Evolutionary conservation across 2,888 invertebrate genomes (phyloP).

Genomic region (Amphipyra tragopoginis): DNA sequence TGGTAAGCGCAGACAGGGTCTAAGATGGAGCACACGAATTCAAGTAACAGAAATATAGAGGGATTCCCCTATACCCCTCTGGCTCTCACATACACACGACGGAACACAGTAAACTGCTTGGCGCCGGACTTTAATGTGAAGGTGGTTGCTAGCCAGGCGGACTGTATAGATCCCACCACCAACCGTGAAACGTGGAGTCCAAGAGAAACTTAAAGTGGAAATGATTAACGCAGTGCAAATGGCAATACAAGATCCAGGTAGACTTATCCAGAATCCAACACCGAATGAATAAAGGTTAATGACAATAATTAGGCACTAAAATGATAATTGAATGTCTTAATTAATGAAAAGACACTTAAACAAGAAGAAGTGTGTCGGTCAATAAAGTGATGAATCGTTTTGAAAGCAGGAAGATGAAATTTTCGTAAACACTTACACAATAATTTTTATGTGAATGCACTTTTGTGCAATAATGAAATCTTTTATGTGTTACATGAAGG

Average conservation of each 20-base stretch:
- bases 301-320: conserved; percentile 36
- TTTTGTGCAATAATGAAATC: conserved; percentile 17
- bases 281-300: conserved; percentile 49
- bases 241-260: conserved; percentile 14
- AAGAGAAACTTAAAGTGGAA: conserved; percentile 18
- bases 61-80: too few species aligned
- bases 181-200: too few species aligned
- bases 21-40: too few species aligned
- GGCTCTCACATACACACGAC: too few species aligned
- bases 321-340: conserved; percentile 26
- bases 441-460: conserved; percentile 11
- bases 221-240: background rate
- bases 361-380: conserved; percentile 11
- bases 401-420: conserved; percentile 30
- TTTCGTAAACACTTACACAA: conserved; percentile 20
- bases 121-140: too few species aligned
- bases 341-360: conserved; percentile 32
- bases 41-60: too few species aligned
- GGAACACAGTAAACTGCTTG: too few species aligned
- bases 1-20: too few species aligned
- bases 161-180: too few species aligned
- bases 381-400: conserved; percentile 35
- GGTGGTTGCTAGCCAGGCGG: too few species aligned
- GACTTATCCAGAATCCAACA: conserved; percentile 15
- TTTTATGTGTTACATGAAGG: conserved; percentile 9